phyloP scores from a whole-genome alignment of 2,888 invertebrate genomes.

The Catonia carolina region DNA sequence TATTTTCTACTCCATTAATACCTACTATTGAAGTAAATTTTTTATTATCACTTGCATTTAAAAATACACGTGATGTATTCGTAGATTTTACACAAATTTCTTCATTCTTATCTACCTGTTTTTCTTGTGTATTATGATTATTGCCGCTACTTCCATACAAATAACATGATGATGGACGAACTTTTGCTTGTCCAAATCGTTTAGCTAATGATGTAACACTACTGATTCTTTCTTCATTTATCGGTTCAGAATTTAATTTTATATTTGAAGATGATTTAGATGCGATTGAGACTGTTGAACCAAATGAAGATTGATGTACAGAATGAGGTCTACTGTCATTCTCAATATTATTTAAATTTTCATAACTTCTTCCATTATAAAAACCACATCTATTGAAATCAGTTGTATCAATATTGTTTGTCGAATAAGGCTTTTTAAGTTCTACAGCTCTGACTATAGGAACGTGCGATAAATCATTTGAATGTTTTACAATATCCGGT shows the following conservation, averaged over 20 bases:
- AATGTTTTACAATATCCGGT: conserved; percentile 24
- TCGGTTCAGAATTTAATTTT: too few species aligned
- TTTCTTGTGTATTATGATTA: background rate
- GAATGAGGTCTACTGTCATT: background rate
- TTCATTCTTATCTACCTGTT: background rate
- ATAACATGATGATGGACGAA: conserved; percentile 16
- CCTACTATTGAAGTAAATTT: conserved; percentile 39
- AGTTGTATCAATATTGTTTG: conserved; percentile 9
- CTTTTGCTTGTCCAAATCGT: conserved; percentile 20
- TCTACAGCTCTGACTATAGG: conserved; percentile 48
- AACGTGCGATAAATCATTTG: conserved; percentile 42
- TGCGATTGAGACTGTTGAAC: too few species aligned
- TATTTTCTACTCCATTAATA: conserved; percentile 25
- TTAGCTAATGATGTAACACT: conserved; percentile 20
- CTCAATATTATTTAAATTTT: background rate
- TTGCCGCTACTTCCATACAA: conserved; percentile 6
- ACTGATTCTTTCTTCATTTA: background rate
- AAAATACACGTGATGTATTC: conserved; percentile 8
- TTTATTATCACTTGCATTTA: conserved; percentile 26
- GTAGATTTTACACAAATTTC: conserved; percentile 4
- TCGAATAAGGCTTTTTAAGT: conserved; percentile 45
- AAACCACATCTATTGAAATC: background rate
- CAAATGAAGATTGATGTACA: too few species aligned
- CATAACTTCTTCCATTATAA: background rate
- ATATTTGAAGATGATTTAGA: too few species aligned